Conservation (phyloP, 2,888 invertebrate species). For the Lasiommata megera region DNA sequence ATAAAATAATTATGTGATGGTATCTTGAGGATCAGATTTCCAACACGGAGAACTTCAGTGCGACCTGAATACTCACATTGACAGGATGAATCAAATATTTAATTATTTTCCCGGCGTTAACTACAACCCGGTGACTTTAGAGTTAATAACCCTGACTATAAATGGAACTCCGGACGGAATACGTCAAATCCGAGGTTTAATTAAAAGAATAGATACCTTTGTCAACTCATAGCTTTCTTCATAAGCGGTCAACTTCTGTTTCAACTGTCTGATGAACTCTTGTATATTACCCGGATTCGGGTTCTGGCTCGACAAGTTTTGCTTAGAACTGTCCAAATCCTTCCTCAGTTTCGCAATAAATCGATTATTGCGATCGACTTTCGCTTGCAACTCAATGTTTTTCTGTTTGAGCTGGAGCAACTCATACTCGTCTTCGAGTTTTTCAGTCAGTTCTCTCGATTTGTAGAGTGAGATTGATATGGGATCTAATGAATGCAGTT, state of each 20-base stretch:
- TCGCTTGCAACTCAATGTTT: conserved; percentile 53
- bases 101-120: too few species aligned
- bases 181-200: too few species aligned
- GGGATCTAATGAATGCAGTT: conserved; percentile 52
- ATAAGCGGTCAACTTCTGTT: conserved; percentile 62
- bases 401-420: conserved; percentile 62
- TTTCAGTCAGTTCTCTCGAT: conserved; percentile 46
- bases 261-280: conserved; percentile 61
- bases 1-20: too few species aligned
- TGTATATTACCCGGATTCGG: conserved; percentile 62
- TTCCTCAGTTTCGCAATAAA: conserved; percentile 51
- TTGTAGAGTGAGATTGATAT: conserved; percentile 52
- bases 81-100: too few species aligned
- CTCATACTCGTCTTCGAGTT: conserved; percentile 60
- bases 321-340: conserved; percentile 56
- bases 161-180: too few species aligned
- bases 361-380: conserved; percentile 60
- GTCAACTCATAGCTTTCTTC: conserved; percentile 63
- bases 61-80: too few species aligned
- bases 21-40: too few species aligned
- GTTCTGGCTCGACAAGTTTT: conserved; percentile 44
- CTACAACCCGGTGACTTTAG: too few species aligned
- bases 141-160: too few species aligned
- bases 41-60: too few species aligned
- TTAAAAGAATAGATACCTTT: too few species aligned